Evolutionary conservation across 2,113 vertebrate species (phyloP).

Genomic region (Ondatra zibethicus): DNA sequence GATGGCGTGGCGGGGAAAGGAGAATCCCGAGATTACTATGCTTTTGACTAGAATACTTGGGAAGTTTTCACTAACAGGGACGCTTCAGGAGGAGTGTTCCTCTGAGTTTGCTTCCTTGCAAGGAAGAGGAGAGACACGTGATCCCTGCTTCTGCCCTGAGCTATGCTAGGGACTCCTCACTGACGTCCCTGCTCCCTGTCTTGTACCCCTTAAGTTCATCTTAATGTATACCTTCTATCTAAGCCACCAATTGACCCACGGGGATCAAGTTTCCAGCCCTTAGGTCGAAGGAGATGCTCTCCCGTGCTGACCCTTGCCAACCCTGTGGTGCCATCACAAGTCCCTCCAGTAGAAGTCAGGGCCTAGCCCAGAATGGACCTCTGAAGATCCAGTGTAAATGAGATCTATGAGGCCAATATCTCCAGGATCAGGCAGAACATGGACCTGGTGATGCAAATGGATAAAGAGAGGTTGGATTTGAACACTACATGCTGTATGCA

Average conservation of each 20-base stretch:
- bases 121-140: not conserved
- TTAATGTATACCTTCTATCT: not conserved
- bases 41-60: not conserved
- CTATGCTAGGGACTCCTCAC: not conserved
- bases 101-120: not conserved
- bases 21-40: too few relatives aligned
- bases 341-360: not conserved
- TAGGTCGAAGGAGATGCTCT: not conserved
- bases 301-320: not conserved
- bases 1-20: not conserved
- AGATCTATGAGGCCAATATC: not conserved
- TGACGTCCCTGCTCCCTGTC: not conserved
- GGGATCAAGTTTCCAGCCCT: not conserved
- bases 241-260: not conserved
- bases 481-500: not conserved
- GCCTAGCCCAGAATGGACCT: not conserved
- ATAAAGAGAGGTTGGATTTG: not conserved
- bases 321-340: not conserved
- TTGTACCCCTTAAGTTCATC: not conserved
- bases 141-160: not conserved
- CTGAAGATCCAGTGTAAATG: not conserved
- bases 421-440: fast-evolving
- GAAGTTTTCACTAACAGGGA: not conserved
- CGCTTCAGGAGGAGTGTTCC: not conserved
- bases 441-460: not conserved